These are phyloP conservation scores for Saguinus imperator DNA, from an alignment of 2,113 vertebrate species.

Conservation along the genomic window DNA sequence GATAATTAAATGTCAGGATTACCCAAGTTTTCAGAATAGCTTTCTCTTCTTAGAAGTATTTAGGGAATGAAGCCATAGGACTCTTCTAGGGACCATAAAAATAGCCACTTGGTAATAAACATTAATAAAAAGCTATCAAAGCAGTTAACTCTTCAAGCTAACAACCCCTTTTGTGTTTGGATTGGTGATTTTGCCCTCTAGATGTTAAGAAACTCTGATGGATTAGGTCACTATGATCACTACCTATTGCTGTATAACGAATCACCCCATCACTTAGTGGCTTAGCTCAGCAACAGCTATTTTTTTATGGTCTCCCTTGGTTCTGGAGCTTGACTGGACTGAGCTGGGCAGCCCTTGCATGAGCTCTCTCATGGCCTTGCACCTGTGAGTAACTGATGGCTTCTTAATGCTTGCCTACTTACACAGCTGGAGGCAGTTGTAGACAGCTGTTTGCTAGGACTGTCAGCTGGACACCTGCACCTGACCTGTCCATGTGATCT, in stretches of 20 bases:
- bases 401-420: background rate
- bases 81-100: background rate
- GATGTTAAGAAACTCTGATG: background rate
- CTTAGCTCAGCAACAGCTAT: background rate
- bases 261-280: background rate
- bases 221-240: background rate
- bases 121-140: background rate
- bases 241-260: background rate
- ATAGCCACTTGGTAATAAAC: background rate
- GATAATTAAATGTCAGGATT: slow-evolving; percentile 12
- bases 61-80: background rate
- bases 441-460: background rate
- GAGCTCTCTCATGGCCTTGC: background rate
- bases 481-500: background rate
- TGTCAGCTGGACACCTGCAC: background rate
- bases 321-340: background rate
- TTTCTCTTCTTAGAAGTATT: background rate
- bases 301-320: background rate
- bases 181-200: background rate
- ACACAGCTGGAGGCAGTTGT: background rate
- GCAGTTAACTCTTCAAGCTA: background rate
- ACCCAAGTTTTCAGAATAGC: background rate
- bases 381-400: background rate
- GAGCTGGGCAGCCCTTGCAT: too few relatives aligned
- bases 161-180: background rate